A percentile compares a stretch with the other conserved stretches of the same genome.
phyloP scores from a whole-genome alignment of 2,797 vertebrate genomes.

The Diglossa cyanea region DNA sequence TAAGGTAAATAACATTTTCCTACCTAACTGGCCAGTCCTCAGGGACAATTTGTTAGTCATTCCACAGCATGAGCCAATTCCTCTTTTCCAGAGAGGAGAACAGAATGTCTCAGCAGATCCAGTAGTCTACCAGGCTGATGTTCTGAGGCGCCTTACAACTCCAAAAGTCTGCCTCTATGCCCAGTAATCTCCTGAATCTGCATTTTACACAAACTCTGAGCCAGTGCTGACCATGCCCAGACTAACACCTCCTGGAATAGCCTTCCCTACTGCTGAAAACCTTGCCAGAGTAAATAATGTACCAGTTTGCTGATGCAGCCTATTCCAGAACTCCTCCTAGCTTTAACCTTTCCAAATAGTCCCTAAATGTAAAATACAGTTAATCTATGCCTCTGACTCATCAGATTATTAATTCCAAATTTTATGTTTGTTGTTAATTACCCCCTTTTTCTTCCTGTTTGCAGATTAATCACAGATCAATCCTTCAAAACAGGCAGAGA shows the following conservation, averaged over 20 bases:
- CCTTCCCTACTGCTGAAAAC: neutral
- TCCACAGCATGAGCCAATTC: slow-evolving; percentile 36
- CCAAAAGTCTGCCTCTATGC: slow-evolving; percentile 3
- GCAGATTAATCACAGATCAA: neutral
- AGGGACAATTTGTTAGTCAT: slow-evolving; percentile 55
- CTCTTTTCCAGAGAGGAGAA: slow-evolving; percentile 44
- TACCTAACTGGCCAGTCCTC: slow-evolving; percentile 51
- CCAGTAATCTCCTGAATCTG: slow-evolving; percentile 48
- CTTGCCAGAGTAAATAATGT: slow-evolving; percentile 47
- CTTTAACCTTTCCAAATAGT: slow-evolving; percentile 35
- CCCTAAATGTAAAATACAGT: slow-evolving; percentile 22
- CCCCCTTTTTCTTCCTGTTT: neutral
- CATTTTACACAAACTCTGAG: slow-evolving; percentile 54
- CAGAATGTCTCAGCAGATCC: slow-evolving; percentile 22
- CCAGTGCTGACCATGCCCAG: slow-evolving; percentile 44
- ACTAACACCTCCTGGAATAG: slow-evolving; percentile 56
- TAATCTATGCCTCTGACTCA: neutral
- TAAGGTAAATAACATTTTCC: slow-evolving; percentile 64
- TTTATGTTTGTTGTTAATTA: slow-evolving; percentile 3
- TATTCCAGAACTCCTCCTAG: slow-evolving; percentile 49
- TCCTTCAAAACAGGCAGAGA: neutral
- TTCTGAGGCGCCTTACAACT: slow-evolving; percentile 18
- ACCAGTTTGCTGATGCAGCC: slow-evolving; percentile 39
- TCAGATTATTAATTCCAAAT: slow-evolving; percentile 27
- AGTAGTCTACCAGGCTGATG: neutral